These are phyloP conservation scores for Apeltes quadracus DNA, from an alignment of 2,113 vertebrate genomes.

Conservation along the genomic window DNA sequence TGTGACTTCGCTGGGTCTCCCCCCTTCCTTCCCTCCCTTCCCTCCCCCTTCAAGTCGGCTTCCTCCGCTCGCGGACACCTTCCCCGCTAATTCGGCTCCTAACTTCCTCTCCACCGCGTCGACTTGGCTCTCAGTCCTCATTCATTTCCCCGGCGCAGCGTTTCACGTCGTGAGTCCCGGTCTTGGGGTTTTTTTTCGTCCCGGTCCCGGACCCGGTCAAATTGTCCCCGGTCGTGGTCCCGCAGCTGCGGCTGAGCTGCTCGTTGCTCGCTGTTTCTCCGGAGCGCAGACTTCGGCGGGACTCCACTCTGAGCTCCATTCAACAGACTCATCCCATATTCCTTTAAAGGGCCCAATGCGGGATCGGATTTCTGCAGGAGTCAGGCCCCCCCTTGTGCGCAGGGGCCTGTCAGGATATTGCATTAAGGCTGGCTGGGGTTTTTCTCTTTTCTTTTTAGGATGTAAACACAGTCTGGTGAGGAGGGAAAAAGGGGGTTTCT, in stretches of 20 bases:
- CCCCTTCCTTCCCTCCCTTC: neutral
- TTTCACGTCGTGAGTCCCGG: neutral
- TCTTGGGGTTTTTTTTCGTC: no score
- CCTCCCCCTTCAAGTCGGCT: slow-evolving; percentile 29
- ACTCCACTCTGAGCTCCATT: slow-evolving; percentile 71
- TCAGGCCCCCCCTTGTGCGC: slow-evolving; percentile 63
- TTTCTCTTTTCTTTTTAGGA: slow-evolving; percentile 38
- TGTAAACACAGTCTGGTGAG: slow-evolving; percentile 50
- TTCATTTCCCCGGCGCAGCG: slow-evolving; percentile 30
- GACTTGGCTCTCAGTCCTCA: slow-evolving; percentile 36
- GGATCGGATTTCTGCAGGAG: slow-evolving; percentile 77
- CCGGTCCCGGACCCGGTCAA: no score
- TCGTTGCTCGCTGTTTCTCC: slow-evolving; percentile 24
- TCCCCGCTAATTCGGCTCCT: slow-evolving; percentile 53
- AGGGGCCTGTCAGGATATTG: slow-evolving; percentile 72
- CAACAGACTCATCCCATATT: slow-evolving; percentile 79
- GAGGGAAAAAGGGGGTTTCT: neutral
- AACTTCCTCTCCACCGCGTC: slow-evolving; percentile 31
- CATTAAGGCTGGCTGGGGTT: slow-evolving; percentile 59
- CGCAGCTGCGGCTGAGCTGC: slow-evolving; percentile 1
- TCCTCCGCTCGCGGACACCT: slow-evolving; percentile 58
- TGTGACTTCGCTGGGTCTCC: slow-evolving; percentile 61
- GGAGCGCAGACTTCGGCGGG: slow-evolving; percentile 54
- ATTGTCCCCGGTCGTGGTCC: neutral
- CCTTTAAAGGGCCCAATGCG: slow-evolving; percentile 81